Evolutionary conservation across 1,140 invertebrate genomes (phyloP).

Genomic region (Papilio machaon): DNA sequence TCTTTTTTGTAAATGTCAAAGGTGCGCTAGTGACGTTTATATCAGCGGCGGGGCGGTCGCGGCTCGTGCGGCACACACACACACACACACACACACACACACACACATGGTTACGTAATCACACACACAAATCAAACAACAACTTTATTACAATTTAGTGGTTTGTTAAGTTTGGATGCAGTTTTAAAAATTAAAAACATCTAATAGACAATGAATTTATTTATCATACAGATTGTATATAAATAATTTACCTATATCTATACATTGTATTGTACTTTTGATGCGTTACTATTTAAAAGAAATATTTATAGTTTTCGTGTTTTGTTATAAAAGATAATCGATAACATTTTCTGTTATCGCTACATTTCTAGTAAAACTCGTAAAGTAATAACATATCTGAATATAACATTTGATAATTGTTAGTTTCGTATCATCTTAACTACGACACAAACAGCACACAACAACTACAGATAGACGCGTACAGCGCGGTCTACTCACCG

Average conservation of each 20-base stretch:
- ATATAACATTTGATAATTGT: not conserved
- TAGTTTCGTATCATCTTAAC: not conserved
- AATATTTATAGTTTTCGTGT: not conserved
- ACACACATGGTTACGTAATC: constrained; percentile 9
- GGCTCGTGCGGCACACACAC: not conserved
- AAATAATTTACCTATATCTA: not conserved
- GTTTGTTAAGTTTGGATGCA: not conserved
- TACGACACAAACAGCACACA: constrained; percentile 17
- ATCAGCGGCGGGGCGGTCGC: not conserved
- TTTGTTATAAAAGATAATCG: not conserved
- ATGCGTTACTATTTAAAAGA: not conserved
- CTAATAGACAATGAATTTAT: not conserved
- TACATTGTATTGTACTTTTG: not conserved
- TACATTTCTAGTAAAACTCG: not conserved
- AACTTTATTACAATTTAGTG: constrained; percentile 18
- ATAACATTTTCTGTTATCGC: not conserved
- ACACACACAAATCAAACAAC: not conserved
- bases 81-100: constrained; percentile 33
- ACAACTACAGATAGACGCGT: not conserved
- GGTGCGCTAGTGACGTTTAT: no score
- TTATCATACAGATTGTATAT: not conserved
- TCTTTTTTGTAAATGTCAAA: no score
- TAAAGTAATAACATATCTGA: not conserved
- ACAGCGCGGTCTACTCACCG: constrained; percentile 85
- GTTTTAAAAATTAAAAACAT: not conserved